Percentiles rank a stretch among this genome's conserved stretches.
These are phyloP conservation scores for Xenopus petersii DNA, from an alignment of 2,797 vertebrate species.

Conservation along the genomic window DNA sequence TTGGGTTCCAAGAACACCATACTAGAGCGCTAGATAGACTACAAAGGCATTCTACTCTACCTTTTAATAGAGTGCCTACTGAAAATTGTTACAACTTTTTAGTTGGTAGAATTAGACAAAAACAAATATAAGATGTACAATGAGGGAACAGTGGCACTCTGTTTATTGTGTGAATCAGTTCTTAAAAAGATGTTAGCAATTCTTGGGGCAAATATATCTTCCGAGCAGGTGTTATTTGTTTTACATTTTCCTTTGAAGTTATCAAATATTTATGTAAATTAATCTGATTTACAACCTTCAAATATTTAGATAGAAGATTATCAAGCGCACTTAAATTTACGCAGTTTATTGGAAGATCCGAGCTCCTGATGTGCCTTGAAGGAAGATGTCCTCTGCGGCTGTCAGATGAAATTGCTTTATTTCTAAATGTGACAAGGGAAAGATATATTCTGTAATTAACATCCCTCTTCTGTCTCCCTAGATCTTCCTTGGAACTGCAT, in stretches of 20 bases:
- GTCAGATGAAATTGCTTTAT: slow-evolving; percentile 3
- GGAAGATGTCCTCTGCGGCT: neutral
- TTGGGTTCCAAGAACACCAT: no score
- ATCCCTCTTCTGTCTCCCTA: neutral
- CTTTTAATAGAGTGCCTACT: no score
- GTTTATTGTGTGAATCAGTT: no score
- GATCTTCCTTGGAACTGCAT: neutral
- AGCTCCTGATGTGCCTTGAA: neutral
- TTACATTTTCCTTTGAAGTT: neutral
- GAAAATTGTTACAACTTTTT: no score
- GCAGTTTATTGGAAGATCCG: neutral
- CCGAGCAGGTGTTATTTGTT: neutral
- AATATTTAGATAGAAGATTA: neutral
- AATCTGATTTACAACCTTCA: neutral
- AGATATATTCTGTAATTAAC: slow-evolving; percentile 4
- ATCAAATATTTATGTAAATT: neutral
- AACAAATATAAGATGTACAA: no score
- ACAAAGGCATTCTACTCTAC: no score
- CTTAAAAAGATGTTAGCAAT: no score
- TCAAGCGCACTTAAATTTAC: neutral
- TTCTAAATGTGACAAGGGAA: slow-evolving; percentile 2
- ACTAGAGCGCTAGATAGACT: no score
- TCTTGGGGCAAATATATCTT: neutral
- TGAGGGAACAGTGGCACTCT: no score
- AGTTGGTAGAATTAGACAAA: no score